Base-by-base conservation (phyloP, 1,140 invertebrate species). In the Micrasema longulum region DNA sequence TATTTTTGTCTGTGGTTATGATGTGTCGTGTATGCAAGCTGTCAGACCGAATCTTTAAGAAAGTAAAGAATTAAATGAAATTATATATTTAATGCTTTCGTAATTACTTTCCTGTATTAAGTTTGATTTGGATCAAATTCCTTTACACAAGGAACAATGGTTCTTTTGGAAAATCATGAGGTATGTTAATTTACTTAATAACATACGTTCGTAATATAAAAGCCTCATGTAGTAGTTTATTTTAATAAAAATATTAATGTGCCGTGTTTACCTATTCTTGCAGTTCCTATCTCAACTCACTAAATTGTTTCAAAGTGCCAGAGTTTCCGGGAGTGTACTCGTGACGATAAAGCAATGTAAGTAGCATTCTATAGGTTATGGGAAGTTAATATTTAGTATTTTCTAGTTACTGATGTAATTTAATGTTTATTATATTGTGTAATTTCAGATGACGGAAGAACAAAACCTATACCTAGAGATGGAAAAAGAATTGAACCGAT, bases 381-480 rank as follows among this genome's bases (percentile, higher is more conserved):
- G 26, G n/a, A 45, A 16, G 4, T 45, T 2, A 14, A 3, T 45
- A 45, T 11, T 41, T 1, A 45, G n/a, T 45, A 45, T 12, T 45
- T 45, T 45, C 6, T 45, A 6, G 3, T 14, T 14, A n/a, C n/a
- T n/a, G n/a, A n/a, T n/a, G n/a, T n/a, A n/a, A n/a, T n/a, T n/a
- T n/a, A n/a, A n/a, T n/a, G n/a, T n/a, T n/a, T n/a, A 31, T 31
- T 4, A 31, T 4, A 31, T 31, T 31, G 26, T 7, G 14, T 47
- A 47, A 26, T 69, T 79, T 87, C 75, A 93, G 91, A 91, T 85
- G 89, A 93, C 88, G 92, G 91, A 57, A 80, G 85, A 63, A 89
- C 87, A 65, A 91, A 89, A 80, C 91, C 91, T 18, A 83, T 82
- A 68, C 91, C 90, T 50, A 83, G 85, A 75, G 78, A 85, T 79